Conservation (phyloP, 2,888 invertebrate genomes). For the Pammene aurita region DNA sequence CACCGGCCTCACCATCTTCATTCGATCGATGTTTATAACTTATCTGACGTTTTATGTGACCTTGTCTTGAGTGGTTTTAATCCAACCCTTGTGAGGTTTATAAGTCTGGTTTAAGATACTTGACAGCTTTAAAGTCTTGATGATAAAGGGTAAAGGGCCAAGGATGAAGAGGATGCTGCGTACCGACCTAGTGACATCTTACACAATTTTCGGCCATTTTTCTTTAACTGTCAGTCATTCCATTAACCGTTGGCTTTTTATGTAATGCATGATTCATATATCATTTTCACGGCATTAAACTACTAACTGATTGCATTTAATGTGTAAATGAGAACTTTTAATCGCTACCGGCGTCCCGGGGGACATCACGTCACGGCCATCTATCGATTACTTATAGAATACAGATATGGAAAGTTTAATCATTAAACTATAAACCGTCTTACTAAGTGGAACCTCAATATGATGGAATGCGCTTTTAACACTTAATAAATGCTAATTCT, state of each 20-base stretch:
- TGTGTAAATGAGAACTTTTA: background rate
- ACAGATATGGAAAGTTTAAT: constrained; percentile 9
- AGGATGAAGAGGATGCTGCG: constrained; percentile 12
- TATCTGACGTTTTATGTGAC: constrained; percentile 32
- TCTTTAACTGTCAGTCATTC: constrained; percentile 17
- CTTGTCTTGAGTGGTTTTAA: constrained; percentile 20
- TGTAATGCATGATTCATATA: constrained; percentile 19
- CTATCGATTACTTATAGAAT: constrained; percentile 20
- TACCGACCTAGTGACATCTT: constrained; percentile 16
- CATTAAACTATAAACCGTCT: constrained; percentile 8
- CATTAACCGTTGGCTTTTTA: constrained; percentile 18
- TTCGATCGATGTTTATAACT: constrained; percentile 34
- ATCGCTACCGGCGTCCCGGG: constrained; percentile 9
- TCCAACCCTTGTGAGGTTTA: background rate
- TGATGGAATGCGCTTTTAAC: no score
- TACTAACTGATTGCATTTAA: background rate
- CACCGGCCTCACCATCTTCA: constrained; percentile 23
- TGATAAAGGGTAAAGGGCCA: background rate
- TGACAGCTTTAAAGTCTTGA: background rate
- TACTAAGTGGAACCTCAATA: no score
- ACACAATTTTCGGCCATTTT: constrained; percentile 36
- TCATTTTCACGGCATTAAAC: constrained; percentile 7
- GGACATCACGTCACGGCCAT: constrained; percentile 21
- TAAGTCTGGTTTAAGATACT: background rate
- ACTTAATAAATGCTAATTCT: no score